phyloP scores from a whole-genome alignment of 2,797 vertebrate species.

The Clamator glandarius region DNA sequence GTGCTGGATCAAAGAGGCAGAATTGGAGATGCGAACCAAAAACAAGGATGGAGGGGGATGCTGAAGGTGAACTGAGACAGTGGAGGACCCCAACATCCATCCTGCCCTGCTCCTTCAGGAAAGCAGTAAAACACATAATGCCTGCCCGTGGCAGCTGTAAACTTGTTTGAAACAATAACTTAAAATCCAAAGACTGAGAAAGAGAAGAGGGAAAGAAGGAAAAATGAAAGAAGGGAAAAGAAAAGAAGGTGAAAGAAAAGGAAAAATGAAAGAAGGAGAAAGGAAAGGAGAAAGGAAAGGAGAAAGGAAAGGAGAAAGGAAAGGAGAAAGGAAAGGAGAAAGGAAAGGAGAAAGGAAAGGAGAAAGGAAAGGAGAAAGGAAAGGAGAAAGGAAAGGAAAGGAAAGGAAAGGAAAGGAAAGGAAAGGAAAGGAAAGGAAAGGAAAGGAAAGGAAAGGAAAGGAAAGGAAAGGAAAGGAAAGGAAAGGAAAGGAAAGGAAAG shows the following conservation, averaged over 20 bases:
- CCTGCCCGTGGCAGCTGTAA: conserved; percentile 87
- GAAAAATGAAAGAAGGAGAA: conserved; percentile 2
- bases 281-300: not conserved
- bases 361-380: too few relatives aligned
- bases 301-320: not conserved
- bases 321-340: too few relatives aligned
- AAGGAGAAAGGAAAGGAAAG: conserved; percentile 33
- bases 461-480: conserved; percentile 35
- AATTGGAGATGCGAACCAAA: not conserved
- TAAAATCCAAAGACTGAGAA: conserved; percentile 64
- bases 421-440: not conserved
- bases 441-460: not conserved
- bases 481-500: too few relatives aligned
- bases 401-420: too few relatives aligned
- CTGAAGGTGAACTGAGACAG: accelerated
- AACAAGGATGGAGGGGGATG: not conserved
- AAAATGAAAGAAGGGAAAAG: not conserved
- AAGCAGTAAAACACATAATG: conserved; percentile 29
- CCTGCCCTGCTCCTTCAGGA: not conserved
- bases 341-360: too few relatives aligned
- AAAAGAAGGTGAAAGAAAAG: conserved; percentile 22
- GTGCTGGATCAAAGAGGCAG: not conserved
- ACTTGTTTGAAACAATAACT: conserved; percentile 88
- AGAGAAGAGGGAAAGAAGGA: conserved; percentile 28
- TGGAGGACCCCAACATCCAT: not conserved